phyloP scores from a whole-genome alignment of 2,797 vertebrate genomes.

The Chelon labrosus region DNA sequence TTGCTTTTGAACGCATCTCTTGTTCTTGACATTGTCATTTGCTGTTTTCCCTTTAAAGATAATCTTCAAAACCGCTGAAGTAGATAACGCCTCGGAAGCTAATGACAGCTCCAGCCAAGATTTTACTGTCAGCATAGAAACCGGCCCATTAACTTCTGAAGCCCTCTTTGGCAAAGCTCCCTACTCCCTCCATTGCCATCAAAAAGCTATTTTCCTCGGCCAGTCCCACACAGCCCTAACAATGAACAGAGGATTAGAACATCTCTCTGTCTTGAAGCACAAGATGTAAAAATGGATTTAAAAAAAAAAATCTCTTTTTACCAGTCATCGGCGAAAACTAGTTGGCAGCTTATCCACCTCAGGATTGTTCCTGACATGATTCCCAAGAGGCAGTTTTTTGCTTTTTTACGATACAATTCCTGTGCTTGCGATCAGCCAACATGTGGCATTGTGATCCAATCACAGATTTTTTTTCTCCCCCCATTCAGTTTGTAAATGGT shows the following conservation, averaged over 20 bases:
- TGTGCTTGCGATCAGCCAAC: constrained; percentile 79
- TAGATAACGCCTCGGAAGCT: constrained; percentile 75
- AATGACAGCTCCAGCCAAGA: constrained; percentile 74
- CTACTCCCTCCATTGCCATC: constrained; percentile 77
- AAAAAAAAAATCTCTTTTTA: constrained; percentile 57
- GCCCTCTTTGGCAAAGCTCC: constrained; percentile 80
- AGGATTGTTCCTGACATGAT: constrained; percentile 80
- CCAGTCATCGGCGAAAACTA: constrained; percentile 71
- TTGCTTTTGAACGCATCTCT: constrained; percentile 78
- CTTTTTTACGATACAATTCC: constrained; percentile 82
- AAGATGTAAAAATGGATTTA: constrained; percentile 56
- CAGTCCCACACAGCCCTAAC: constrained; percentile 81
- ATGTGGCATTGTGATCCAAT: constrained; percentile 84
- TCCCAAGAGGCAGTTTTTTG: constrained; percentile 77
- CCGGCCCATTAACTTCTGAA: constrained; percentile 83
- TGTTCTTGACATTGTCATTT: constrained; percentile 80
- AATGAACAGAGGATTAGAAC: constrained; percentile 84
- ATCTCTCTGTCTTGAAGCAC: constrained; percentile 79
- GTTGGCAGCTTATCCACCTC: constrained; percentile 73
- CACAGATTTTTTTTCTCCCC: constrained; percentile 61
- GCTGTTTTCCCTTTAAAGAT: constrained; percentile 75
- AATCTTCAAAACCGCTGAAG: constrained; percentile 81
- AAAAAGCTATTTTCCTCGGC: constrained; percentile 83
- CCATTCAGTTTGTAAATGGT: constrained; percentile 73
- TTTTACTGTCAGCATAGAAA: constrained; percentile 84